A percentile compares a stretch with the other conserved stretches of the same genome.
Conservation (phyloP, 2,113 vertebrate genomes). For the Pithys albifrons region DNA sequence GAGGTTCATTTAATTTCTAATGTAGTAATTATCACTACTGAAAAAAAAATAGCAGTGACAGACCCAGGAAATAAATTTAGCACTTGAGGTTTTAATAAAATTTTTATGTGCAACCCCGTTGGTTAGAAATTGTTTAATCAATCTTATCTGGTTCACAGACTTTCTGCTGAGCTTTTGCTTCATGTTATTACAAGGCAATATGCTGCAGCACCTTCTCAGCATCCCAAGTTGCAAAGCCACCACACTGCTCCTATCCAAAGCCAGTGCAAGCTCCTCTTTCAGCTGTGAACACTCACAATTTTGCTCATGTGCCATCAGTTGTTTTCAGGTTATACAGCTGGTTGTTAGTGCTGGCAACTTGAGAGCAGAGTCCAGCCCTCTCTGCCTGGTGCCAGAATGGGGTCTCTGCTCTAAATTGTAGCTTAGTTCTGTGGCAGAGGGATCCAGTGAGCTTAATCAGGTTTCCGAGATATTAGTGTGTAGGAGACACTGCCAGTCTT, state of each 20-base stretch:
- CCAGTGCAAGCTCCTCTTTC: background rate
- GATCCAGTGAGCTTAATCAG: background rate
- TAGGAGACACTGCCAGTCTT: background rate
- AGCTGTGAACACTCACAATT: background rate
- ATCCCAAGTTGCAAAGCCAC: background rate
- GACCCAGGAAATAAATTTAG: constrained; percentile 73
- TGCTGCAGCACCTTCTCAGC: constrained; percentile 40
- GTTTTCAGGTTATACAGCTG: background rate
- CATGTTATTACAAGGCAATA: constrained; percentile 51
- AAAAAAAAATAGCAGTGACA: constrained; percentile 59
- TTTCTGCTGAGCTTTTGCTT: constrained; percentile 60
- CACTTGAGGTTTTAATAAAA: constrained; percentile 73
- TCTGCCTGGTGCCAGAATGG: background rate
- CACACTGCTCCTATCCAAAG: background rate
- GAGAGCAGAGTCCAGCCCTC: background rate
- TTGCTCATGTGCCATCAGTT: background rate
- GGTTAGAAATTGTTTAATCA: constrained; percentile 74
- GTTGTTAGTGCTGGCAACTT: background rate
- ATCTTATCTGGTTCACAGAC: constrained; percentile 68
- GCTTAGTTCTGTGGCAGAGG: background rate
- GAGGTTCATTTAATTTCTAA: constrained; percentile 78
- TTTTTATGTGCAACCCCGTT: constrained; percentile 68
- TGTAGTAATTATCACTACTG: constrained; percentile 75
- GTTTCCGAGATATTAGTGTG: background rate
- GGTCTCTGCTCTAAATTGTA: background rate